phyloP scores from a whole-genome alignment of 1,140 invertebrate species.

The Dreissena polymorpha region DNA sequence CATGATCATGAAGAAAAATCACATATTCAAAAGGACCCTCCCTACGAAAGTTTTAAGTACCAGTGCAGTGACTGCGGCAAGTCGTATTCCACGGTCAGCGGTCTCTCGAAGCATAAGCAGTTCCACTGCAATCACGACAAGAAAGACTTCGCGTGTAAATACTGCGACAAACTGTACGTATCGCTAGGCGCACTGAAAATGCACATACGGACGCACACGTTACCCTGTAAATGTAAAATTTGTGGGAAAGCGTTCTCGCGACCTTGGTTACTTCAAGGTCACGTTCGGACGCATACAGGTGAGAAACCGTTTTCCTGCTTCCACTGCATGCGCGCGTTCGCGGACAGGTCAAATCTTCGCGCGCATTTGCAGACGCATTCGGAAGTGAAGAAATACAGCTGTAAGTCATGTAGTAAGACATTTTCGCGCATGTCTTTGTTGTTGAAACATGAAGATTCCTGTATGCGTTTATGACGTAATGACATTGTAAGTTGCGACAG shows the following conservation, averaged over 20 bases:
- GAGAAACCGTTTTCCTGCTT: slow-evolving; percentile 98
- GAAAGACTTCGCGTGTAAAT: slow-evolving; percentile 97
- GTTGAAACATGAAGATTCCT: slow-evolving; percentile 95
- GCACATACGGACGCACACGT: slow-evolving; percentile 98
- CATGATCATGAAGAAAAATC: slow-evolving; percentile 27
- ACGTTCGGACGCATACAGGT: slow-evolving; percentile 82
- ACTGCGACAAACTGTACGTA: slow-evolving; percentile 97
- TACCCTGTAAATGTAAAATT: slow-evolving; percentile 97
- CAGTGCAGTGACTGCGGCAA: slow-evolving; percentile 96
- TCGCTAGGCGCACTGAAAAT: slow-evolving; percentile 98
- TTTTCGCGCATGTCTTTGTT: slow-evolving; percentile 98
- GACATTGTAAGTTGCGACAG: background rate
- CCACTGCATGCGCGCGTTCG: slow-evolving; percentile 97
- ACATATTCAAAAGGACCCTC: slow-evolving; percentile 26
- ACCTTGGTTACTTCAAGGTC: slow-evolving; percentile 94
- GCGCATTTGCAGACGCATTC: slow-evolving; percentile 99
- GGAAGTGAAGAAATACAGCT: slow-evolving; percentile 98
- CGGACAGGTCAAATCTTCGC: slow-evolving; percentile 96
- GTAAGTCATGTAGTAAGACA: slow-evolving; percentile 94
- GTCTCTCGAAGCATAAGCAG: slow-evolving; percentile 96
- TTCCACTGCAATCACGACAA: slow-evolving; percentile 96
- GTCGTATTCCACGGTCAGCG: slow-evolving; percentile 98
- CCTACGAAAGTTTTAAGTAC: slow-evolving; percentile 84
- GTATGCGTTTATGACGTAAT: slow-evolving; percentile 81
- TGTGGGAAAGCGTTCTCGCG: slow-evolving; percentile 98